Evolutionary conservation across 1,140 invertebrate genomes (phyloP).

Genomic region (Adoxophyes honmai): DNA sequence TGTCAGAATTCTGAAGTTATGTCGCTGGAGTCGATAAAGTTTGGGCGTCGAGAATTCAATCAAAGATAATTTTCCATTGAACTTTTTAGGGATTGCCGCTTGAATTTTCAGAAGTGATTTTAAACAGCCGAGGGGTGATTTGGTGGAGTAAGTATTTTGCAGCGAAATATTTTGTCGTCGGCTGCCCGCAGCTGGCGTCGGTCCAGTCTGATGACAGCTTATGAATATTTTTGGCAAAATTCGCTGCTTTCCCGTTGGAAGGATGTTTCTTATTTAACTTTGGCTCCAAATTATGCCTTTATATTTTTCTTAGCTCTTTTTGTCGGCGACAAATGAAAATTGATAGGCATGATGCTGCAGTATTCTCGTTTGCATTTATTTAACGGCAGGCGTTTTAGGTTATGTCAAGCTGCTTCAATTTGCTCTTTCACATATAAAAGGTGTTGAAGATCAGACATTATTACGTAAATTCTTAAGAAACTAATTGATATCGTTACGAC

Average conservation of each 20-base stretch:
- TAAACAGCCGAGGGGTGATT: conserved; percentile 66
- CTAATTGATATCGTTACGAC: too few relatives aligned
- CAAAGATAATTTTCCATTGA: conserved; percentile 24
- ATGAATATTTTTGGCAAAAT: conserved; percentile 75
- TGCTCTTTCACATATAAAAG: too few relatives aligned
- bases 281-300: conserved; percentile 43
- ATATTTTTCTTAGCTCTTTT: conserved; percentile 19
- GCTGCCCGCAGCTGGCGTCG: conserved; percentile 66
- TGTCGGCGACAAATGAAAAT: not conserved
- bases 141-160: conserved; percentile 68
- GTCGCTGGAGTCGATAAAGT: conserved; percentile 5
- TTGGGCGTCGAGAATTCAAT: conserved; percentile 22
- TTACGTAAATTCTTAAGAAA: too few relatives aligned
- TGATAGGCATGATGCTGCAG: not conserved
- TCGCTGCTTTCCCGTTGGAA: conserved; percentile 52
- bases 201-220: conserved; percentile 75
- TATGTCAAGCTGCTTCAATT: too few relatives aligned
- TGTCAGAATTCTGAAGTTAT: conserved; percentile 11
- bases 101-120: conserved; percentile 65
- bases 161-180: conserved; percentile 71
- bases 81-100: conserved; percentile 41
- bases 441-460: too few relatives aligned
- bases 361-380: too few relatives aligned
- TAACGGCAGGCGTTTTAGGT: too few relatives aligned
- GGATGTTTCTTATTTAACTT: conserved; percentile 58